These are phyloP conservation scores for Pseudanteris insignis DNA, from an alignment of 2,888 invertebrate species.

Conservation along the genomic window DNA sequence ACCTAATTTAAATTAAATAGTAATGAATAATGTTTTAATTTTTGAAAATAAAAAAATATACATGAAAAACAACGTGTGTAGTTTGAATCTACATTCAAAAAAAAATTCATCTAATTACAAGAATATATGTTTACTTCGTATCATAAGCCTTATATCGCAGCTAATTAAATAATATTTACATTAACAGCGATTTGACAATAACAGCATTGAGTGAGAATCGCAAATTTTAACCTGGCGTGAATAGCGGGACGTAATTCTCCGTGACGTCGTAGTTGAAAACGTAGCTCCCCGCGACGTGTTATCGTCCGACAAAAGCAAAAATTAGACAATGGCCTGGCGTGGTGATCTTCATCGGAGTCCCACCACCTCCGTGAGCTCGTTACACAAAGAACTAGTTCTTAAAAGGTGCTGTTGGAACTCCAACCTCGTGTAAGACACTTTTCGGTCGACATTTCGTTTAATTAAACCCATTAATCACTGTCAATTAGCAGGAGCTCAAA, in stretches of 20 bases:
- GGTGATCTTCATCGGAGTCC: conserved; percentile 38
- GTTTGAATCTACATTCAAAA: no score
- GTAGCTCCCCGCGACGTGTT: no score
- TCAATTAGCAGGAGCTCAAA: conserved; percentile 57
- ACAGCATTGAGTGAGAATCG: conserved; percentile 1
- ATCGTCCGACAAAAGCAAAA: conserved; percentile 29
- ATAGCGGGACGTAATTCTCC: conserved; percentile 24
- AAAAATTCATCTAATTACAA: no score
- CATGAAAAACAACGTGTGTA: no score
- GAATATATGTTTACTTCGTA: no score
- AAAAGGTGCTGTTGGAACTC: conserved; percentile 61
- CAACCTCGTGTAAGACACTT: conserved; percentile 56
- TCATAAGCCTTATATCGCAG: no score
- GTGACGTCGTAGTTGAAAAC: no score
- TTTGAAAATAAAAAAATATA: no score
- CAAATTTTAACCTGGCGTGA: conserved; percentile 21
- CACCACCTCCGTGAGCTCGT: conserved; percentile 47
- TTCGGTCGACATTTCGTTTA: conserved; percentile 59
- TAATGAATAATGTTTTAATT: no score
- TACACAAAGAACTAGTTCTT: conserved; percentile 52
- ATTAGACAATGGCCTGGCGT: conserved; percentile 43
- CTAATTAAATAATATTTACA: conserved; percentile 6
- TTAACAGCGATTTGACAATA: conserved; percentile 14
- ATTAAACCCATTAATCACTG: conserved; percentile 66
- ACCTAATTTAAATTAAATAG: no score